A percentile compares a stretch with the other conserved stretches of the same genome.
These are phyloP conservation scores for Montipora sp. DNA, from an alignment of 64 coral and sea anemone species.

Conservation along the genomic window DNA sequence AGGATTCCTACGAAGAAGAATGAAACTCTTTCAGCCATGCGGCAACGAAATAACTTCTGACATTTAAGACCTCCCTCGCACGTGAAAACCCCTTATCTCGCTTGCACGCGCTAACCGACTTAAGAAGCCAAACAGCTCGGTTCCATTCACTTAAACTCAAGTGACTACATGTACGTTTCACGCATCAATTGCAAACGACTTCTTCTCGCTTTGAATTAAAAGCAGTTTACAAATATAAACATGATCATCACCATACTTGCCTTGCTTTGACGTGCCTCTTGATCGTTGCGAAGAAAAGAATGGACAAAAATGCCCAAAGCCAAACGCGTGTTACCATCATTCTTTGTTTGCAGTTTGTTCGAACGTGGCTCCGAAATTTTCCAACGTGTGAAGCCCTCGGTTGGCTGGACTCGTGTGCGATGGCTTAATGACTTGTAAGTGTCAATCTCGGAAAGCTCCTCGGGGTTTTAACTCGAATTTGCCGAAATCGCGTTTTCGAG, in stretches of 20 bases:
- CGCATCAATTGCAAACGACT: background rate
- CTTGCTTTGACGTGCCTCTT: background rate
- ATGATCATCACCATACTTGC: background rate
- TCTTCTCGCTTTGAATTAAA: constrained; percentile 3
- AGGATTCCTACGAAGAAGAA: constrained; percentile 55
- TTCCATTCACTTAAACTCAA: background rate
- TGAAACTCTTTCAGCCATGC: constrained; percentile 9
- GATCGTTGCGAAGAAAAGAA: background rate
- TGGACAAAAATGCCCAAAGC: background rate
- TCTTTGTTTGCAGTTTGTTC: constrained; percentile 23
- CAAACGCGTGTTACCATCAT: background rate
- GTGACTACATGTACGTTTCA: background rate
- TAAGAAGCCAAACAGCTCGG: too few species aligned
- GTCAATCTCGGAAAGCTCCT: constrained; percentile 49
- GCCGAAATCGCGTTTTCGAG: background rate
- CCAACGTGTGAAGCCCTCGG: background rate
- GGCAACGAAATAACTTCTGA: background rate
- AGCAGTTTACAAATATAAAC: constrained; percentile 16
- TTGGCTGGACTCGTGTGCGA: constrained; percentile 34
- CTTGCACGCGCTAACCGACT: background rate
- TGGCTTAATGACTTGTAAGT: constrained; percentile 52
- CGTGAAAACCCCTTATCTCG: background rate
- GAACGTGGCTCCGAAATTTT: constrained; percentile 6
- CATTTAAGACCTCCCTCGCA: background rate
- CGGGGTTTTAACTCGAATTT: background rate